These are phyloP conservation scores for Osmerus eperlanus DNA, from an alignment of 2,113 vertebrate species.

Conservation along the genomic window DNA sequence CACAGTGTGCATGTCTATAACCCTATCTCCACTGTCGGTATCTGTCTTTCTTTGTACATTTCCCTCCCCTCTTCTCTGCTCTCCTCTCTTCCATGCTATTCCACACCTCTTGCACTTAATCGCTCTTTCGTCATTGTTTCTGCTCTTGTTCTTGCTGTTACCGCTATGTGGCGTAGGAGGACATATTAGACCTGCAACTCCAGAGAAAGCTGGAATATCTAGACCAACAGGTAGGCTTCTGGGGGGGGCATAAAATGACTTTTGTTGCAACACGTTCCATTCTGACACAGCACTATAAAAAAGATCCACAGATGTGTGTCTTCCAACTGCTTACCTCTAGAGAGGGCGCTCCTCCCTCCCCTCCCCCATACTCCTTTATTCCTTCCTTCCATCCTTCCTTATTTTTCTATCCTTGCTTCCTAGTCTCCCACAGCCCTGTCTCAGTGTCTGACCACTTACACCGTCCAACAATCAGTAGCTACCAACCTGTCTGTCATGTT, in stretches of 20 bases:
- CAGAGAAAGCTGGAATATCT: conserved; percentile 98
- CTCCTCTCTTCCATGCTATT: neutral
- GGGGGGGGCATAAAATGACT: neutral
- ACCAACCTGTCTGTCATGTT: no score
- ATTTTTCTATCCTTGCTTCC: no score
- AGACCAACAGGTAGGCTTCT: conserved; percentile 92
- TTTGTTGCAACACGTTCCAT: no score
- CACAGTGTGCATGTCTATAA: neutral
- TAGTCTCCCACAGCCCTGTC: no score
- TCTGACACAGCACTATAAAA: no score
- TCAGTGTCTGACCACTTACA: no score
- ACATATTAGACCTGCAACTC: conserved; percentile 98
- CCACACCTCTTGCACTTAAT: neutral
- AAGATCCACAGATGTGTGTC: no score
- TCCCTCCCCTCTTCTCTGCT: neutral
- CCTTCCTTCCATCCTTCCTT: neutral
- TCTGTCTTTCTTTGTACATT: neutral
- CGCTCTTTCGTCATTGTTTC: neutral
- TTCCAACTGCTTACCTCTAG: no score
- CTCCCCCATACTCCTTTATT: neutral
- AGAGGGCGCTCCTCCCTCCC: neutral
- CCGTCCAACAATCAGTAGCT: no score
- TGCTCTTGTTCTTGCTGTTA: conserved; percentile 31
- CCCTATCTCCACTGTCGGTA: neutral
- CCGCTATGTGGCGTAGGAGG: conserved; percentile 80